phyloP scores from a whole-genome alignment of 2,888 invertebrate genomes.

The Parasteatoda lunata region DNA sequence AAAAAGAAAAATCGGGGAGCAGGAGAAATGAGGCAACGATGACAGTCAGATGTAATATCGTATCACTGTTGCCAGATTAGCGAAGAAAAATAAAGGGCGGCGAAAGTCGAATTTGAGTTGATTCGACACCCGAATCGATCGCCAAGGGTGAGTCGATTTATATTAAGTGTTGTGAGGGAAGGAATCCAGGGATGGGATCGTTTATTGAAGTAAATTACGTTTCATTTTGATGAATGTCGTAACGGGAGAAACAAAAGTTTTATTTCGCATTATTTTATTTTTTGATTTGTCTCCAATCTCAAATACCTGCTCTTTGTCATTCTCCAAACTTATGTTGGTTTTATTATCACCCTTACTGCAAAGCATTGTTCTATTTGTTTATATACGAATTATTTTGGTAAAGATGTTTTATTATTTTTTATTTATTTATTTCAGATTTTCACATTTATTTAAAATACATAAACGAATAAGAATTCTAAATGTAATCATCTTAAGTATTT shows the following conservation, averaged over 20 bases:
- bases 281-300: slow-evolving; percentile 24
- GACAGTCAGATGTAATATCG: slow-evolving; percentile 59
- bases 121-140: slow-evolving; percentile 56
- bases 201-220: slow-evolving; percentile 38
- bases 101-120: slow-evolving; percentile 42
- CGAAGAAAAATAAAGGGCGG: slow-evolving; percentile 12
- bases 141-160: slow-evolving; percentile 28
- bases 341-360: neutral
- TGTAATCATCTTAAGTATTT: too few species aligned
- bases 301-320: slow-evolving; percentile 2
- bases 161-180: neutral
- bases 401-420: neutral
- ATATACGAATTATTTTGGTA: neutral
- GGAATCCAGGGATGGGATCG: slow-evolving; percentile 44
- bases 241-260: slow-evolving; percentile 37
- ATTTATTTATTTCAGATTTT: neutral
- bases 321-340: neutral
- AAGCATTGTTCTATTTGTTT: neutral
- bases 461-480: too few species aligned
- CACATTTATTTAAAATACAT: too few species aligned
- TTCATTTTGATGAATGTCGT: slow-evolving; percentile 61
- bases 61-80: slow-evolving; percentile 53
- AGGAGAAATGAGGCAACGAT: slow-evolving; percentile 24
- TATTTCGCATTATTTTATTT: slow-evolving; percentile 8
- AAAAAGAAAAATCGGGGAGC: slow-evolving; percentile 31